Conservation (phyloP, 2,113 vertebrate species). For the Drymodes brunneopygia region DNA sequence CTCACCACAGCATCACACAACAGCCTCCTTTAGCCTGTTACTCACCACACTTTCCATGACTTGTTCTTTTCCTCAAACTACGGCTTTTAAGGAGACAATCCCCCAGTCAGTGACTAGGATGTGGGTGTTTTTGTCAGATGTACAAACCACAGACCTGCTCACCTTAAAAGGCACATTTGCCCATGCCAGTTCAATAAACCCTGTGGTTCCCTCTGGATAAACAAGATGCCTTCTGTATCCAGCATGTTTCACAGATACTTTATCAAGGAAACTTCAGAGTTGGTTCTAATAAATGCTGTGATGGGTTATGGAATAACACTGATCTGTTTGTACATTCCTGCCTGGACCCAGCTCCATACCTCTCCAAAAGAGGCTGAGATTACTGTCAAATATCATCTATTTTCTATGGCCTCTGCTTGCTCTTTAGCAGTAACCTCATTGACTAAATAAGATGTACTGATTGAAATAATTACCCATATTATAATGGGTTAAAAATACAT, state of each 20-base stretch:
- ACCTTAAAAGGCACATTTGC: neutral
- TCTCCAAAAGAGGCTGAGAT: neutral
- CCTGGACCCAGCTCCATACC: neutral
- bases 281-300: neutral
- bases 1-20: slow-evolving; percentile 4
- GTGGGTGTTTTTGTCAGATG: neutral
- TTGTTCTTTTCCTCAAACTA: neutral
- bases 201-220: neutral
- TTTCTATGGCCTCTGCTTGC: neutral
- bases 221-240: neutral
- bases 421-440: neutral
- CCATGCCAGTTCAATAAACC: neutral
- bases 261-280: neutral
- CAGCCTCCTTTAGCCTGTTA: neutral
- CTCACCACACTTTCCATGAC: slow-evolving; percentile 5
- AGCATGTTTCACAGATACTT: neutral
- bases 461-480: neutral
- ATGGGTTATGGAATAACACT: neutral
- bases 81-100: neutral
- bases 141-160: neutral
- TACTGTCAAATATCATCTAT: neutral
- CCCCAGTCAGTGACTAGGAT: neutral
- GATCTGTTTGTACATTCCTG: neutral
- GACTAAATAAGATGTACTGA: neutral
- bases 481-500: neutral